Evolutionary conservation across 2,797 vertebrate genomes (phyloP).

Genomic region (Sarcoramphus papa): DNA sequence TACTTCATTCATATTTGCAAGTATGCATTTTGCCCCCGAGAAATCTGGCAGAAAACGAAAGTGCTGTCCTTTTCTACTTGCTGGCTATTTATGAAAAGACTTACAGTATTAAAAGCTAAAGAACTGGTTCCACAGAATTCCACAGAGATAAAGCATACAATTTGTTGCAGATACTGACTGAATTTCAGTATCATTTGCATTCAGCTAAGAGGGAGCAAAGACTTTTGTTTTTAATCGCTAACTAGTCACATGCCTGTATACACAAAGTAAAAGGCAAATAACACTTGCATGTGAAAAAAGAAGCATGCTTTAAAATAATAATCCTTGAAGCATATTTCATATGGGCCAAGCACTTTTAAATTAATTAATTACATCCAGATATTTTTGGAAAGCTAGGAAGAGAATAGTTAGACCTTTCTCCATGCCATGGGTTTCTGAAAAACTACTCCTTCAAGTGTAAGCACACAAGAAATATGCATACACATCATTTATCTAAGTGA

Average conservation of each 20-base stretch:
- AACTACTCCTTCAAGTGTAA: neutral
- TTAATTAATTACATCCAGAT: neutral
- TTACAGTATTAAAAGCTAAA: slow-evolving; percentile 62
- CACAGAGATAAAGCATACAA: slow-evolving; percentile 39
- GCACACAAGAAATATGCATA: neutral
- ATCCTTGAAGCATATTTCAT: neutral
- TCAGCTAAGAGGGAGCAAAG: neutral
- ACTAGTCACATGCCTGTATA: neutral
- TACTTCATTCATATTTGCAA: slow-evolving; percentile 73
- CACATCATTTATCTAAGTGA: neutral
- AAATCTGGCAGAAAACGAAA: slow-evolving; percentile 78
- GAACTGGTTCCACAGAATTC: slow-evolving; percentile 87
- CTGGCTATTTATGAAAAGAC: slow-evolving; percentile 65
- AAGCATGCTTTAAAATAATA: neutral
- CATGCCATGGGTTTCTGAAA: neutral
- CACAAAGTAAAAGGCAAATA: neutral
- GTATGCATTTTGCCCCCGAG: slow-evolving; percentile 77
- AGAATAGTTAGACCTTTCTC: neutral
- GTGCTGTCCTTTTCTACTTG: slow-evolving; percentile 32
- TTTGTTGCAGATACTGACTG: slow-evolving; percentile 2
- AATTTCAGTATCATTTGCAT: neutral
- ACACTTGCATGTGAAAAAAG: neutral
- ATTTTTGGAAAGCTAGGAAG: neutral
- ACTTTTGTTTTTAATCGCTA: neutral
- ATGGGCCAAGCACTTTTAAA: neutral